These are phyloP conservation scores for Nycticryphes semicollaris DNA, from an alignment of 2,113 vertebrate species.

Conservation along the genomic window DNA sequence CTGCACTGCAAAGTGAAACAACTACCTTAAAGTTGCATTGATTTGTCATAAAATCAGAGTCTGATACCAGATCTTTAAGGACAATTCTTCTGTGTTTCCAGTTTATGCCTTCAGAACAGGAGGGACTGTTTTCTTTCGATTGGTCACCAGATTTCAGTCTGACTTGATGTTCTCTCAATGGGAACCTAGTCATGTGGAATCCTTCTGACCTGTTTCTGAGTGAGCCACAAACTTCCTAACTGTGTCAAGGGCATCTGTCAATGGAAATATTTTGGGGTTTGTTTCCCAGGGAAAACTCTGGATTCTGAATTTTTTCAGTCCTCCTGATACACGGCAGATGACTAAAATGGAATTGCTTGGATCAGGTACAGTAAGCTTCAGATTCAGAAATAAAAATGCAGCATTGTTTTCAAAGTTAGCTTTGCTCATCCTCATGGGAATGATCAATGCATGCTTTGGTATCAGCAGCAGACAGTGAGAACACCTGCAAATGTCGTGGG, in stretches of 20 bases:
- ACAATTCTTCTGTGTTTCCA: background rate
- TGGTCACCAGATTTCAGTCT: background rate
- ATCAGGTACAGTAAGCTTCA: background rate
- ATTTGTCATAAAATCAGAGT: background rate
- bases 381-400: background rate
- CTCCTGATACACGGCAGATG: background rate
- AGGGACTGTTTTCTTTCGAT: background rate
- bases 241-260: background rate
- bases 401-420: background rate
- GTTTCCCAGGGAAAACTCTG: background rate
- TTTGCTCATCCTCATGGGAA: background rate
- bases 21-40: background rate
- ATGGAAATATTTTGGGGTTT: background rate
- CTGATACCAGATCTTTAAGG: background rate
- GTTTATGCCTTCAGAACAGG: background rate
- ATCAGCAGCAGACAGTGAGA: background rate
- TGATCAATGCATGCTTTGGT: accelerated
- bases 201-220: background rate
- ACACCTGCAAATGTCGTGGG: background rate
- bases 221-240: background rate
- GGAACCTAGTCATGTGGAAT: background rate
- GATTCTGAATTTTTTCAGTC: background rate
- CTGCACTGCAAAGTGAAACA: background rate
- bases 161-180: background rate
- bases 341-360: background rate